A percentile compares a stretch with the other conserved stretches of the same genome.
These are phyloP conservation scores for Stigmatopora nigra DNA, from an alignment of 2,113 vertebrate species.

Conservation along the genomic window DNA sequence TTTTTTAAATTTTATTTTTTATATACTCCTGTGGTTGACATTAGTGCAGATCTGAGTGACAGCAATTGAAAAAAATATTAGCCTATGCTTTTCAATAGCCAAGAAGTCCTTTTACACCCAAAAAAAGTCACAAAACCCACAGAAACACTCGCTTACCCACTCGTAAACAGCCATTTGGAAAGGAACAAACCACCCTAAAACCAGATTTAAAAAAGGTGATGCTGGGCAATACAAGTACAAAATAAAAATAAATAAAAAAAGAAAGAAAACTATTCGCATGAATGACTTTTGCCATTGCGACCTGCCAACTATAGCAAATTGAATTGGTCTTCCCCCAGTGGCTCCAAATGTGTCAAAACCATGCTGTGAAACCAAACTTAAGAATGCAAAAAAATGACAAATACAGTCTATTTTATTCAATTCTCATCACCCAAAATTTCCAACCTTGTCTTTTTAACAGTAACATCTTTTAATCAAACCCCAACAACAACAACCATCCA, in stretches of 20 bases:
- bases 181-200: slow-evolving; percentile 50
- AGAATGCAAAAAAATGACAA: background rate
- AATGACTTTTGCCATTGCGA: slow-evolving; percentile 58
- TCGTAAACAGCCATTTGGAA: slow-evolving; percentile 57
- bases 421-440: background rate
- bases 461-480: background rate
- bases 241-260: slow-evolving; percentile 11
- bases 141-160: slow-evolving; percentile 15
- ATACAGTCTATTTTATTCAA: background rate
- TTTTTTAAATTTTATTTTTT: too few relatives aligned
- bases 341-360: slow-evolving; percentile 69
- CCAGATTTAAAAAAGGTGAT: slow-evolving; percentile 64
- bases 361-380: slow-evolving; percentile 48
- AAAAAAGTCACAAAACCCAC: background rate
- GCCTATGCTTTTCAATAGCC: background rate
- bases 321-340: slow-evolving; percentile 70
- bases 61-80: too few relatives aligned
- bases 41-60: slow-evolving; percentile 9
- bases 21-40: too few relatives aligned
- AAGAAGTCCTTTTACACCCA: background rate
- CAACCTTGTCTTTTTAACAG: background rate
- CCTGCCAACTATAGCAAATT: slow-evolving; percentile 74
- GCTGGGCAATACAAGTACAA: slow-evolving; percentile 27
- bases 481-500: background rate
- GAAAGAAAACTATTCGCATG: slow-evolving; percentile 41